Base-by-base conservation (phyloP, 1,140 invertebrate genomes). In the Ceratina australensis region DNA sequence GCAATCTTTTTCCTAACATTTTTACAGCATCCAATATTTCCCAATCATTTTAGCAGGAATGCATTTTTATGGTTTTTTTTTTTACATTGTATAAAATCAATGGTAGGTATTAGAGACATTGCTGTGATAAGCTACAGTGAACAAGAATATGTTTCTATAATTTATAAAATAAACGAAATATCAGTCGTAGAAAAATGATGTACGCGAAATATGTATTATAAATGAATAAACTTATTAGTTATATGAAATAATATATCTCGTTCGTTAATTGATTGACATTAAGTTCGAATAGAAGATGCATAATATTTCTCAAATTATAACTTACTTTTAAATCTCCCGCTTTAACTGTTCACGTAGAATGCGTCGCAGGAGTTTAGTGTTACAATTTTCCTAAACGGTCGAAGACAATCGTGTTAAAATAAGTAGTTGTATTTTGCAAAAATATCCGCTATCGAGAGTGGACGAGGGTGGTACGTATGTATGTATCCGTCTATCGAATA, bases 81-180 rank as follows among this genome's bases (percentile, higher is more conserved):
- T 49, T 26, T 57, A 33, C 56, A 67, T 65, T 26, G 49, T 57
- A 57, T 54, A 65, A 79, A 75, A 42, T 67, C 71, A 71, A 42
- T 76, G 72, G 65, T 66, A 74, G 68, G 12, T 66, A 2, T 72
- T 80, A 80, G 77, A 69, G n/a, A 54, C 69, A 67, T 76, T 72
- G 60, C 78, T 84, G 82, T 83, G 72, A 83, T 83, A 80, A 64
- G 71, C 18, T 57, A 69, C 59, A 57, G 18, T 64, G 59, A 52
- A 33, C 3, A 15, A 57, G 22, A 28, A 3, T 65, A 61, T n/a
- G 10, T 73, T 78, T 71, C 28, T 77, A 61, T 63, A 20, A 33
- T 5, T 49, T 50, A 16, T 56, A 20, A 5, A 7, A 57, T 20
- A 24, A 18, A 60, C 26, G 57, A 1, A 72, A 22, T 22, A 22